Base-by-base conservation (phyloP, 2,888 invertebrate genomes). In the Andrena fulva region DNA sequence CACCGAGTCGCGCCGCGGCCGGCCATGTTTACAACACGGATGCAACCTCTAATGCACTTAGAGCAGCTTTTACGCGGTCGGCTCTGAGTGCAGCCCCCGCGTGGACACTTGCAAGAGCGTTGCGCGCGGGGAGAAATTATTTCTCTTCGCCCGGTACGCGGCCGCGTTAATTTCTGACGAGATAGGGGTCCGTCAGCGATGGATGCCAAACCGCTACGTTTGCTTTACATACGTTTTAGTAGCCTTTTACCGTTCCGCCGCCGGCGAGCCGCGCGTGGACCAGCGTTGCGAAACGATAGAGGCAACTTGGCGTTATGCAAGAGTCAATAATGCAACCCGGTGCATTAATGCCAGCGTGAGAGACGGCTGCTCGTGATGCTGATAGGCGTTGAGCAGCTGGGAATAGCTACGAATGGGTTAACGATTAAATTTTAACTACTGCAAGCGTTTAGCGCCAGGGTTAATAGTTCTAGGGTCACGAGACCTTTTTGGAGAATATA, bases 1-100 rank as follows among this genome's bases (percentile, higher is more conserved):
- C 52, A 48, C 59, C 62, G 42, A 68, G 29, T 60, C 27, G 68
- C 24, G 56, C 16, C 20, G 42, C 50, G 48, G 8, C 62, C 10
- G 48, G 1, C 60, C 54, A 56, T 80, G 72, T 86, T 86, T 84
- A 86, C 82, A 84, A 82, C 69, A 63, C 70, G 77, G 80, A 85
- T 86, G 84, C 68, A 72, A 56, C 77, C 75, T 74, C 48, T 81
- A 80, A 85, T 82, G 82, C 64, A 76, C 48, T 86, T 84, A 77
- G 73, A 72, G 75, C 50, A 54, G 52, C 84, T 72, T 85, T 86
- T 85, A 84, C n/a, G 80, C 66, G 77, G 75, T 59, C 75, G 59
- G 7, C 12, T 35, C 62, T 67, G 52, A 83, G 69, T 77, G 70
- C 84, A 70, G 20, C 16, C 27, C 27, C 10, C 56, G 29, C 16